Evolutionary conservation across 2,113 vertebrate genomes (phyloP).

Genomic region (Verasper variegatus): DNA sequence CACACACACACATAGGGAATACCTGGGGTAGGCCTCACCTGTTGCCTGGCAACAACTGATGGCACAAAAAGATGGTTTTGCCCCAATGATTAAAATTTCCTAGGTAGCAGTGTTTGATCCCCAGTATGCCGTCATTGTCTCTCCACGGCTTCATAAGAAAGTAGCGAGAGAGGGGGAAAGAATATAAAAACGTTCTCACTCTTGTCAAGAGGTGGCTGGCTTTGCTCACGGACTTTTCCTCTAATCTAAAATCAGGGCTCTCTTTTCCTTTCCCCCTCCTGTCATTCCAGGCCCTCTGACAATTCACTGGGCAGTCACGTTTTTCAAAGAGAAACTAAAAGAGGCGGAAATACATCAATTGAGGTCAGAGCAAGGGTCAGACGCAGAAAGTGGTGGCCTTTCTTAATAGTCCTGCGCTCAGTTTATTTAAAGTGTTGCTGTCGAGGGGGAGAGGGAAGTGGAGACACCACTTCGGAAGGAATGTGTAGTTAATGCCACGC

Average conservation of each 20-base stretch:
- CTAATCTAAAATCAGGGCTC: conserved; percentile 37
- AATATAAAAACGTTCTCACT: conserved; percentile 68
- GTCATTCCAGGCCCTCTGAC: conserved; percentile 48
- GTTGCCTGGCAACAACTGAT: conserved; percentile 80
- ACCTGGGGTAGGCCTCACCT: conserved; percentile 63
- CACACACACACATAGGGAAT: conserved; percentile 53
- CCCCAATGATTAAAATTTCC: conserved; percentile 80
- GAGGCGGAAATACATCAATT: conserved; percentile 64
- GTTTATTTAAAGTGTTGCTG: conserved; percentile 70
- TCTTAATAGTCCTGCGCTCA: conserved; percentile 31
- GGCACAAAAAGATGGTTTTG: conserved; percentile 65
- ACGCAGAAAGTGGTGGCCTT: conserved; percentile 45
- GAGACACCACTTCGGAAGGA: conserved; percentile 65
- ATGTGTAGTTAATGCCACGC: conserved; percentile 76
- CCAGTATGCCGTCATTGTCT: conserved; percentile 62
- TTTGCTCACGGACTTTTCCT: conserved; percentile 63
- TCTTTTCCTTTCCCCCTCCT: conserved; percentile 2
- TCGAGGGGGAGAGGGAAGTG: conserved; percentile 35
- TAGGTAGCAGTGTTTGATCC: conserved; percentile 69
- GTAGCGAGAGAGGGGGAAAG: conserved; percentile 31
- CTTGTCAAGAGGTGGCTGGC: conserved; percentile 61
- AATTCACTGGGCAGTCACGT: conserved; percentile 29
- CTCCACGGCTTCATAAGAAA: conserved; percentile 63
- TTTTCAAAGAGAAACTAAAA: conserved; percentile 47
- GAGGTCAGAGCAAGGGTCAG: conserved; percentile 43